These are phyloP conservation scores for Limonius californicus DNA, from an alignment of 1,140 invertebrate genomes.

Conservation along the genomic window DNA sequence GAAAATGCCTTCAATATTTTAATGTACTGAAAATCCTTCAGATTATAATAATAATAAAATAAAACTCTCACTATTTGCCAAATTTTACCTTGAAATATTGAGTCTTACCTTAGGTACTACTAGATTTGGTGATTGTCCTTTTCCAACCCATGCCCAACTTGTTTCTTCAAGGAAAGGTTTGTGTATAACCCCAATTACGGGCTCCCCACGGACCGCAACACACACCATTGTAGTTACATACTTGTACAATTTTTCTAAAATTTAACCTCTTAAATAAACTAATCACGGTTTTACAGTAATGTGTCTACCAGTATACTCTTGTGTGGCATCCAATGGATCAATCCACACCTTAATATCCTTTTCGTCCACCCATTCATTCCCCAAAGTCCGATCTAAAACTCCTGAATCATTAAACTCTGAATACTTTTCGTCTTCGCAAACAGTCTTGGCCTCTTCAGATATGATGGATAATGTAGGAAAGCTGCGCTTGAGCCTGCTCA, in stretches of 20 bases:
- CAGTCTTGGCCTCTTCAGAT: slow-evolving; percentile 68
- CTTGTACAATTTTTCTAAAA: slow-evolving; percentile 77
- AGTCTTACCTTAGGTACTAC: slow-evolving; percentile 10
- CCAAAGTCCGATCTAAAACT: background rate
- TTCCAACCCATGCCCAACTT: slow-evolving; percentile 85
- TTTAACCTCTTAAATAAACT: no score
- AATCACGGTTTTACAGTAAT: no score
- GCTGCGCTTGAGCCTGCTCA: slow-evolving; percentile 66
- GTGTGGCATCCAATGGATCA: slow-evolving; percentile 96
- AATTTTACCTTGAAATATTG: no score
- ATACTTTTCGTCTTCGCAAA: slow-evolving; percentile 45
- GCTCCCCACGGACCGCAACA: slow-evolving; percentile 84
- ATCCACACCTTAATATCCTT: slow-evolving; percentile 81
- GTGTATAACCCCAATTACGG: slow-evolving; percentile 93
- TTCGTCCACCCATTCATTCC: slow-evolving; percentile 54
- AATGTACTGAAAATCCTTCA: no score
- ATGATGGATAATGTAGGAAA: slow-evolving; percentile 77
- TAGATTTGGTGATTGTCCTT: slow-evolving; percentile 36
- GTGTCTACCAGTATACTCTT: slow-evolving; percentile 98
- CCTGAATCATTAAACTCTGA: slow-evolving; percentile 27
- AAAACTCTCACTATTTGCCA: no score
- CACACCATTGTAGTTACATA: slow-evolving; percentile 99
- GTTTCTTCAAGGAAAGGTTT: slow-evolving; percentile 80
- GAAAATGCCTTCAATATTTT: no score
- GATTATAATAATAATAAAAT: no score